These are phyloP conservation scores for Coenobita brevimanus DNA, from an alignment of 1,140 invertebrate genomes.

Conservation along the genomic window DNA sequence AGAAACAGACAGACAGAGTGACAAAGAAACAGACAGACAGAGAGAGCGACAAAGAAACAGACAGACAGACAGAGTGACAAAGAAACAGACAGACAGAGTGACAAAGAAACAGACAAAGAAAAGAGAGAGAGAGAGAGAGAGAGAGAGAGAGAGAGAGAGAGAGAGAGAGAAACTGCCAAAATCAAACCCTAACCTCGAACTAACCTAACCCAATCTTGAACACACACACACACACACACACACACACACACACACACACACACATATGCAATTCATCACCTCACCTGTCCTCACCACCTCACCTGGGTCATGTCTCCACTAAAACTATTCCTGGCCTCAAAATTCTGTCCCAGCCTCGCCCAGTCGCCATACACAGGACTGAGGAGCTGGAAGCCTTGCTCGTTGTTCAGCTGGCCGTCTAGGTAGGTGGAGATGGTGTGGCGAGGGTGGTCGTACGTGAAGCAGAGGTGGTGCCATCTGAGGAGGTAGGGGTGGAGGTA, in stretches of 20 bases:
- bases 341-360: conserved; percentile 41
- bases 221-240: no score
- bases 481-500: background rate
- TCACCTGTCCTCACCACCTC: background rate
- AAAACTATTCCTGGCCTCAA: conserved; percentile 40
- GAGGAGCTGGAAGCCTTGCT: conserved; percentile 3
- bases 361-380: conserved; percentile 46
- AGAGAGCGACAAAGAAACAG: no score
- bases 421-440: conserved; percentile 37
- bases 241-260: background rate
- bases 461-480: conserved; percentile 57
- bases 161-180: no score
- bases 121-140: no score
- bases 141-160: no score
- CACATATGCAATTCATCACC: background rate
- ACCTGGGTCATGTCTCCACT: conserved; percentile 47
- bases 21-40: no score
- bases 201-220: no score
- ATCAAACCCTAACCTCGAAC: no score
- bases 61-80: no score
- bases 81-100: no score
- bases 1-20: no score
- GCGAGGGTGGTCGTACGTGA: conserved; percentile 37
- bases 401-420: conserved; percentile 27
- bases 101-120: no score